A percentile compares a stretch with the other conserved stretches of the same genome.
These are phyloP conservation scores for Anolis sagrei DNA, from an alignment of 2,113 vertebrate genomes.

Conservation along the genomic window DNA sequence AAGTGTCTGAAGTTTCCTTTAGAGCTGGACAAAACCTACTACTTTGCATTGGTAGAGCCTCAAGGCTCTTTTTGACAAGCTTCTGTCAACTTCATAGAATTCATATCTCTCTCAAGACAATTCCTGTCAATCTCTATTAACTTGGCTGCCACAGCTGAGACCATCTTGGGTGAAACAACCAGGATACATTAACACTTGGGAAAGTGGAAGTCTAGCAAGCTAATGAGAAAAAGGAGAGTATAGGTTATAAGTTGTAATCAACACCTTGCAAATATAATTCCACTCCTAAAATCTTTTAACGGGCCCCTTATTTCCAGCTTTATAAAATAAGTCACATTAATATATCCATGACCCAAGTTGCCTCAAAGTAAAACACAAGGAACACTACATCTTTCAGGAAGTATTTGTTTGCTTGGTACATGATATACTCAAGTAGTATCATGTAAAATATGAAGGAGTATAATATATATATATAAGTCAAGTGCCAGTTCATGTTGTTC, in stretches of 20 bases:
- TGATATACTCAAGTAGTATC: neutral
- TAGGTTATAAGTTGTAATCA: accelerated
- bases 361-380: accelerated
- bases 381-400: neutral
- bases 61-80: slow-evolving; percentile 37
- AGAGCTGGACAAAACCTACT: neutral
- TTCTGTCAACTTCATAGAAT: slow-evolving; percentile 13
- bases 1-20: neutral
- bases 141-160: neutral
- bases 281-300: accelerated
- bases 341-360: neutral
- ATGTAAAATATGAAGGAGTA: neutral
- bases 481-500: neutral
- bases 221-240: accelerated
- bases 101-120: slow-evolving; percentile 35
- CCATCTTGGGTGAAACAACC: neutral
- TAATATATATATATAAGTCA: neutral
- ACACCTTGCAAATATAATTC: accelerated
- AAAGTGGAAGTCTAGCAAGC: accelerated
- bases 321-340: neutral
- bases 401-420: neutral
- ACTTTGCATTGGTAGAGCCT: neutral
- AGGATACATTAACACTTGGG: neutral
- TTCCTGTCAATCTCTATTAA: slow-evolving; percentile 50
- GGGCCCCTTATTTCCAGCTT: neutral